Evolutionary conservation across 2,797 vertebrate genomes (phyloP), one percentile per base, ranked within the genome.

Genomic region (Tokudaia muenninki): DNA sequence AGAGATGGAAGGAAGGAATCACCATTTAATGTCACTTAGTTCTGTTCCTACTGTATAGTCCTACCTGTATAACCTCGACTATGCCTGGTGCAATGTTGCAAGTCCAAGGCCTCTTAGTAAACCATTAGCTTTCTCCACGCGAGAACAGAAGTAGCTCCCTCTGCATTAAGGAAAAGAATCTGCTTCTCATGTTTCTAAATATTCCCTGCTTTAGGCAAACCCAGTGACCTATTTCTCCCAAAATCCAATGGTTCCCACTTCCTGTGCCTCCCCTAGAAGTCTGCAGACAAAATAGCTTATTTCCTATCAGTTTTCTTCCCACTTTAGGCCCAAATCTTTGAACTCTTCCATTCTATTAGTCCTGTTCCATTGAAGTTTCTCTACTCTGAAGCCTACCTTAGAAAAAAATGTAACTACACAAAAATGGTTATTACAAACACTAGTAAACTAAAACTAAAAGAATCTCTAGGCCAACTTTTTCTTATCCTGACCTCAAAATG

Each of bases 401-500:
- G 86, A 93, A 84, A 91, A n/a, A 22, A 87, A 92, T 22, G 87
- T 52, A 81, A 57, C 37, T 86, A 61, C 7, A 59, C 34, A 88
- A 72, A 89, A 84, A 91, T 52, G 7, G 78, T 8, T 75, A 14
- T 70, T 44, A 82, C 6, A 87, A 16, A 31, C 16, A 63, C 13
- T 8, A 67, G 29, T 52, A 94, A 87, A 93, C 4, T 41, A 50
- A 88, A 82, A 87, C 70, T 82, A 79, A 83, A 87, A 34, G 19
- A 75, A 81, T 65, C 34, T 9, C 26, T 70, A 65, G 44, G 14
- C 65, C 34, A 52, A n/a, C 3, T 47, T 82, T 93, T 94, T 59
- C 57, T 95, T 88, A 77, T 44, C 26, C 21, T 67, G 88, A 96
- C 84, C 34, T 83, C 12, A 70, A 65, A 95, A 96, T 80, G 72